A percentile compares a stretch with the other conserved stretches of the same genome.
Evolutionary conservation across 2,113 vertebrate genomes (phyloP).

Genomic region (Acanthisitta chloris): DNA sequence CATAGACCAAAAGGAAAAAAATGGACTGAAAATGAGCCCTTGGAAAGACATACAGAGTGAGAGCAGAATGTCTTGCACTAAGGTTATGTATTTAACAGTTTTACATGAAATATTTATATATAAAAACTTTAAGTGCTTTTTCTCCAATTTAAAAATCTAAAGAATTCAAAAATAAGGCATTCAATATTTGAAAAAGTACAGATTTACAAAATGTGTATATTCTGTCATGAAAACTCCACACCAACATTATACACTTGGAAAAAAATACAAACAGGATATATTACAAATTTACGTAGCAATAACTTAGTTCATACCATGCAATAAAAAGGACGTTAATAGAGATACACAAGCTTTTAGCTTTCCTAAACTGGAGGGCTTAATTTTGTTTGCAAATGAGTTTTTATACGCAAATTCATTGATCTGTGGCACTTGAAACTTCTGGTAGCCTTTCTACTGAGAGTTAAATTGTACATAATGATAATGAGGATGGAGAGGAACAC

Average conservation of each 20-base stretch:
- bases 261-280: constrained; percentile 92
- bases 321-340: constrained; percentile 86
- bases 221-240: constrained; percentile 85
- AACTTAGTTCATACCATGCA: constrained; percentile 99
- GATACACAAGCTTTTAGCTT: constrained; percentile 86
- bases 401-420: constrained; percentile 72
- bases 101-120: constrained; percentile 84
- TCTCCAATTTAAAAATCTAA: constrained; percentile 86
- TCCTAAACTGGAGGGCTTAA: constrained; percentile 76
- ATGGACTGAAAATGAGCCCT: not conserved
- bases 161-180: constrained; percentile 85
- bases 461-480: constrained; percentile 75
- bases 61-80: constrained; percentile 73
- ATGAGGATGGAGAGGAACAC: constrained; percentile 65
- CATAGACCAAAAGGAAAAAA: not conserved
- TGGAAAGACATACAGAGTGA: constrained; percentile 59
- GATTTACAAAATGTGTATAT: constrained; percentile 86
- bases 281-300: constrained; percentile 98
- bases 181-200: constrained; percentile 84
- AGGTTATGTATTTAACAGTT: constrained; percentile 84
- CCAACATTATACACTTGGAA: constrained; percentile 88
- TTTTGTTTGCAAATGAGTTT: constrained; percentile 68
- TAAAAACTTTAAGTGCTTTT: constrained; percentile 84
- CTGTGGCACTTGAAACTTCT: constrained; percentile 85
- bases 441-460: constrained; percentile 75